A percentile compares a stretch with the other conserved stretches of the same genome.
Conservation (phyloP, 1,140 invertebrate genomes). For the Heliconius nattereri region DNA sequence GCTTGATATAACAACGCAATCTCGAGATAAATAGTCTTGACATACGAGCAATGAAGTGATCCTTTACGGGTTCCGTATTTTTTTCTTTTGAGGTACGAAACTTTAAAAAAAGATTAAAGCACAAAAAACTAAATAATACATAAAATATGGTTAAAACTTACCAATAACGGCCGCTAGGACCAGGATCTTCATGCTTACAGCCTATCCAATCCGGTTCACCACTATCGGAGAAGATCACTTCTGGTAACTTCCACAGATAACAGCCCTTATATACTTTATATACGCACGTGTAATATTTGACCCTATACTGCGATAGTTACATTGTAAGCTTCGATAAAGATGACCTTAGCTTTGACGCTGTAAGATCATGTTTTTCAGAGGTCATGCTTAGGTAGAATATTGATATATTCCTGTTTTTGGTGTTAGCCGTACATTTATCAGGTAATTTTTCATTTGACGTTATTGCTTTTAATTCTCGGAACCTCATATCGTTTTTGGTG, state of each 20-base stretch:
- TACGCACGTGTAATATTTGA: slow-evolving; percentile 51
- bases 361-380: slow-evolving; percentile 10
- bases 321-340: slow-evolving; percentile 39
- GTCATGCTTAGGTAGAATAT: slow-evolving; percentile 3
- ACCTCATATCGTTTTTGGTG: too few relatives aligned
- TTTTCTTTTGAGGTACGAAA: too few relatives aligned
- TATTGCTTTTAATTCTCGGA: too few relatives aligned
- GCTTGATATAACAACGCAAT: too few relatives aligned
- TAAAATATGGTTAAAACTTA: slow-evolving; percentile 40
- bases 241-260: slow-evolving; percentile 30
- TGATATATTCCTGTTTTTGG: not conserved
- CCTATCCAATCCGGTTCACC: slow-evolving; percentile 33
- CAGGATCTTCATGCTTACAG: slow-evolving; percentile 53
- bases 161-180: slow-evolving; percentile 57
- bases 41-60: too few relatives aligned
- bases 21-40: too few relatives aligned
- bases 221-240: slow-evolving; percentile 53
- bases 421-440: not conserved
- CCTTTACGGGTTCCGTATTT: too few relatives aligned
- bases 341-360: not conserved
- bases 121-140: not conserved
- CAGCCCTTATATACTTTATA: slow-evolving; percentile 50
- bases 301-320: slow-evolving; percentile 51
- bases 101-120: too few relatives aligned
- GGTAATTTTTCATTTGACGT: too few relatives aligned